A percentile compares a stretch with the other conserved stretches of the same genome.
Evolutionary conservation across 2,113 vertebrate genomes (phyloP).

Genomic region (Sapayoa aenigma): DNA sequence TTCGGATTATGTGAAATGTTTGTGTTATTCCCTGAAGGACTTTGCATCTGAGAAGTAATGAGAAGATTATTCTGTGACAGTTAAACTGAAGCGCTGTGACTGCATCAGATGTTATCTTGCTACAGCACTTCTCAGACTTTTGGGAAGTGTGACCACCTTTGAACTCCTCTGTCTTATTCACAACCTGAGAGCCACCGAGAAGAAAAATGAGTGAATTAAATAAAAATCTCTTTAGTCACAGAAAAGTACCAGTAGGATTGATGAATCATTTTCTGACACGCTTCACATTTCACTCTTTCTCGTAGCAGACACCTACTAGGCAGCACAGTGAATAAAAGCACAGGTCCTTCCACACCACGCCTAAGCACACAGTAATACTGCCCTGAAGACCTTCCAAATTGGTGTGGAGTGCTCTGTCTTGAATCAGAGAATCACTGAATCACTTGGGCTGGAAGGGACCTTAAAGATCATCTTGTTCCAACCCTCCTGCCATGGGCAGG

Average conservation of each 20-base stretch:
- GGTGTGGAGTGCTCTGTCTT: background rate
- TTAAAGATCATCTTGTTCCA: background rate
- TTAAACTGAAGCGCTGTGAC: background rate
- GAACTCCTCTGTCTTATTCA: background rate
- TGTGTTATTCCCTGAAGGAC: slow-evolving; percentile 27
- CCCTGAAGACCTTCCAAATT: background rate
- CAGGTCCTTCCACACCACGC: background rate
- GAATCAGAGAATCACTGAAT: background rate
- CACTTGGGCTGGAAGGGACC: background rate
- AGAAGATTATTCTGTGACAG: slow-evolving; percentile 36
- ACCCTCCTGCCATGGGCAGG: background rate
- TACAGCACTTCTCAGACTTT: background rate
- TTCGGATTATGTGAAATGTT: background rate
- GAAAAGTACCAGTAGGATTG: background rate
- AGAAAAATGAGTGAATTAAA: background rate
- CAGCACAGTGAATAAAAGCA: background rate
- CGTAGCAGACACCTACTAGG: background rate
- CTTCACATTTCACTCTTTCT: background rate
- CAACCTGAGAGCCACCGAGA: background rate
- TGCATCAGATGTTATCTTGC: background rate
- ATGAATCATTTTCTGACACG: background rate
- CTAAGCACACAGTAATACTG: background rate
- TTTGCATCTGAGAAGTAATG: background rate
- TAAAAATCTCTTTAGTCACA: background rate
- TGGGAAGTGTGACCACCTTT: background rate